Evolutionary conservation across 2,797 vertebrate species (phyloP).

Genomic region (Mormyrus hasselquistii): DNA sequence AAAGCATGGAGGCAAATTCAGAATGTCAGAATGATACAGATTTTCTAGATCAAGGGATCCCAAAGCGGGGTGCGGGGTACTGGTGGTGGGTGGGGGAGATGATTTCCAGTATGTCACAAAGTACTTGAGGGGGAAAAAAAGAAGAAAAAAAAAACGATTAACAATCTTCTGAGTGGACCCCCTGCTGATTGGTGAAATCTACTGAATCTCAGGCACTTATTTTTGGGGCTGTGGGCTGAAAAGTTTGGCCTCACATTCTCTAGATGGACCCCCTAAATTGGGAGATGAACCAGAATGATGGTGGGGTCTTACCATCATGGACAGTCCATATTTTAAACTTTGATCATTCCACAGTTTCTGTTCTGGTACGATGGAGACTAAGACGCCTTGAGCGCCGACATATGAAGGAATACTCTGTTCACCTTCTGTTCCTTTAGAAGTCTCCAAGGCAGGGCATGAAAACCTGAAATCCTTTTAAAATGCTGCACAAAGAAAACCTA

Average conservation of each 20-base stretch:
- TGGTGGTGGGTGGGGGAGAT: neutral
- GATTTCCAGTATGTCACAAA: neutral
- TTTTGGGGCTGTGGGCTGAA: neutral
- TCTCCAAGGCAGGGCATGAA: neutral
- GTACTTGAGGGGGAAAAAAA: neutral
- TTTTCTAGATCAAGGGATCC: neutral
- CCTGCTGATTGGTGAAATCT: neutral
- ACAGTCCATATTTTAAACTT: neutral
- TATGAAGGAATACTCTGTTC: neutral
- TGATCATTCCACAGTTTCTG: neutral
- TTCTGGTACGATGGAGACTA: neutral
- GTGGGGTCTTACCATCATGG: neutral
- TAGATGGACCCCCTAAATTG: neutral
- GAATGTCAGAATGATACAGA: neutral
- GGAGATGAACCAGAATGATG: neutral
- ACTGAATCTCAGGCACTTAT: neutral
- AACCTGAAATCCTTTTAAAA: neutral
- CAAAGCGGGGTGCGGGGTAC: neutral
- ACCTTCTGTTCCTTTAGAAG: neutral
- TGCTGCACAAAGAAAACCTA: neutral
- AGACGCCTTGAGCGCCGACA: neutral
- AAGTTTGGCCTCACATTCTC: neutral
- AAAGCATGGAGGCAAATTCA: neutral
- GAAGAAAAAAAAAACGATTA: neutral
- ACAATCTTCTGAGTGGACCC: neutral